Evolutionary conservation across 2,888 invertebrate species (phyloP).

Genomic region (Ophion ventricosus): DNA sequence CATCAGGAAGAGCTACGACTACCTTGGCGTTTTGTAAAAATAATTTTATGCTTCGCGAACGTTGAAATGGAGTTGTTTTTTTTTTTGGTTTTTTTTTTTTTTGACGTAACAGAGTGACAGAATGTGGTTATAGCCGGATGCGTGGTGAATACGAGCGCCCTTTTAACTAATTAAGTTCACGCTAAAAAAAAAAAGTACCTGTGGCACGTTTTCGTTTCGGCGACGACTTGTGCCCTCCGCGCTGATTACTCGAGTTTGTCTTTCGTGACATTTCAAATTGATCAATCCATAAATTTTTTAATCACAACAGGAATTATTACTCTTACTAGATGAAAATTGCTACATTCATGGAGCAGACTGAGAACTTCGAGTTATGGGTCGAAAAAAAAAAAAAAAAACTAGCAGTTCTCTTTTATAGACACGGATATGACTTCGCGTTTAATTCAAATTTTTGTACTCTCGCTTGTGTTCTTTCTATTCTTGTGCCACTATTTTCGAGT

Average conservation of each 20-base stretch:
- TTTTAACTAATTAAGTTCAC: slow-evolving; percentile 24
- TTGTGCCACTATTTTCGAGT: background rate
- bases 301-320: slow-evolving; percentile 43
- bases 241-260: slow-evolving; percentile 61
- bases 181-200: slow-evolving; percentile 60
- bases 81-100: background rate
- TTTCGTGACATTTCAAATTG: slow-evolving; percentile 64
- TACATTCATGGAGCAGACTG: slow-evolving; percentile 46
- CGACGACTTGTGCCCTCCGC: slow-evolving; percentile 52
- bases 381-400: slow-evolving; percentile 32
- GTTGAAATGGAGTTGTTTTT: slow-evolving; percentile 5
- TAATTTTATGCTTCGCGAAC: slow-evolving; percentile 5
- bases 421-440: background rate
- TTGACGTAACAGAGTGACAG: slow-evolving; percentile 31
- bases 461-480: slow-evolving; percentile 16
- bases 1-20: background rate
- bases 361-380: slow-evolving; percentile 18
- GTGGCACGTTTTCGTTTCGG: slow-evolving; percentile 56
- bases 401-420: background rate
- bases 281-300: slow-evolving; percentile 59
- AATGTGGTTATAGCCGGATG: slow-evolving; percentile 13
- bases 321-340: slow-evolving; percentile 9
- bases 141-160: background rate
- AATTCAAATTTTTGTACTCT: background rate
- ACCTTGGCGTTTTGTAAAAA: background rate